Percentiles rank a stretch among this genome's conserved stretches.
Evolutionary conservation across 2,888 invertebrate species (phyloP).

Genomic region (Hofmannophila pseudospretella): DNA sequence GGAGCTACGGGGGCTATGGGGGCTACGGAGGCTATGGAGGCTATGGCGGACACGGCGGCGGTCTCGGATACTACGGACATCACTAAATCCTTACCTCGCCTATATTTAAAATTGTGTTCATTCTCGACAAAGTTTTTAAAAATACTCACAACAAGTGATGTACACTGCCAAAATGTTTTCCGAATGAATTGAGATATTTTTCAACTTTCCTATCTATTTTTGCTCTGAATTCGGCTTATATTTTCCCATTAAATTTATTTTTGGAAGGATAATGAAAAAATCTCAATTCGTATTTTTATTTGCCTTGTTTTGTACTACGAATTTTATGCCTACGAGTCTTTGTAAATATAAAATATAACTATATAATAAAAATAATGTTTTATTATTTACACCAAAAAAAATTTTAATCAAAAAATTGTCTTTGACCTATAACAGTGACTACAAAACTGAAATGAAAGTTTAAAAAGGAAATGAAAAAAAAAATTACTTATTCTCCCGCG

Average conservation of each 20-base stretch:
- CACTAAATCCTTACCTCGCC: slow-evolving; percentile 31
- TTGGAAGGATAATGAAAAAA: background rate
- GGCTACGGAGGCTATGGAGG: slow-evolving; percentile 25
- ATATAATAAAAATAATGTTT: slow-evolving; percentile 7
- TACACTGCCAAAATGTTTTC: slow-evolving; percentile 7
- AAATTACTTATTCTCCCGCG: no score
- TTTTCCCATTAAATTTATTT: background rate
- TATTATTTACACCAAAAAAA: no score
- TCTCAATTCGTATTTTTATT: slow-evolving; percentile 8
- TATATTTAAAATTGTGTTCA: slow-evolving; percentile 3
- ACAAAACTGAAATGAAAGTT: no score
- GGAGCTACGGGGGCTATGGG: slow-evolving; percentile 29
- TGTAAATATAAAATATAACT: slow-evolving; percentile 47
- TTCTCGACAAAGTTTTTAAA: slow-evolving; percentile 9
- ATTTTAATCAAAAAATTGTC: no score
- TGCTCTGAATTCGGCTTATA: no score
- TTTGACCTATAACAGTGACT: no score
- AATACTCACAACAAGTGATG: slow-evolving; percentile 22
- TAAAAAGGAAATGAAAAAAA: no score
- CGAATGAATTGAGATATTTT: background rate
- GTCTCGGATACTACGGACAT: slow-evolving; percentile 29
- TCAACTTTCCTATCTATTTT: background rate
- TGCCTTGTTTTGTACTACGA: slow-evolving; percentile 31
- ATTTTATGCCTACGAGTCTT: slow-evolving; percentile 31
- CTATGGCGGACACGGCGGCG: slow-evolving; percentile 2